Evolutionary conservation across 64 coral and sea anemone species (phyloP).

Genomic region (Catalaphyllia jardinei): DNA sequence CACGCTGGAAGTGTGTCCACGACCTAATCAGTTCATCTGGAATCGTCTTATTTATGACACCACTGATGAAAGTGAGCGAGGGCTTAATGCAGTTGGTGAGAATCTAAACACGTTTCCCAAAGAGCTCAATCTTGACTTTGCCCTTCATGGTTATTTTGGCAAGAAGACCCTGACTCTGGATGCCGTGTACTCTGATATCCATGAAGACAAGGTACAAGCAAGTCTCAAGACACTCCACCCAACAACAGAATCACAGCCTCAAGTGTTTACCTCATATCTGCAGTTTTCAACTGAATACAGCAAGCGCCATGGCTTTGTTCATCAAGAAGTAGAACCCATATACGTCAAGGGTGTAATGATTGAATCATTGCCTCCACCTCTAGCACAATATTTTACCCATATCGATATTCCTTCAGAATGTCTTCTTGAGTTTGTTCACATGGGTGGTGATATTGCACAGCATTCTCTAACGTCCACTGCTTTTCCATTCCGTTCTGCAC

Average conservation of each 20-base stretch:
- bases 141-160: constrained; percentile 78
- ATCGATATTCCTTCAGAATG: constrained; percentile 79
- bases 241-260: constrained; percentile 22
- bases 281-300: constrained; percentile 82
- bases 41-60: constrained; percentile 60
- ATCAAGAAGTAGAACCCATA: constrained; percentile 83
- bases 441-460: constrained; percentile 81
- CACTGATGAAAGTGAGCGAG: constrained; percentile 65
- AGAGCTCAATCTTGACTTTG: constrained; percentile 85
- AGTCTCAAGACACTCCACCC: constrained; percentile 73
- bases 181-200: constrained; percentile 80
- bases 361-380: constrained; percentile 21
- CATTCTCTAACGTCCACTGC: constrained; percentile 68
- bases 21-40: constrained; percentile 84
- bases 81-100: constrained; percentile 39
- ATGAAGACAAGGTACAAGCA: constrained; percentile 70
- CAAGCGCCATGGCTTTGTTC: constrained; percentile 89
- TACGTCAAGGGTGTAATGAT: constrained; percentile 90
- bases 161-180: constrained; percentile 72
- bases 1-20: constrained; percentile 60
- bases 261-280: constrained; percentile 60
- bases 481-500: constrained; percentile 76
- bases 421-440: constrained; percentile 91
- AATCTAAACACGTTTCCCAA: constrained; percentile 61
- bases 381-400: constrained; percentile 77